Conservation (phyloP, 2,888 invertebrate species). For the Acrobasis consociella region DNA sequence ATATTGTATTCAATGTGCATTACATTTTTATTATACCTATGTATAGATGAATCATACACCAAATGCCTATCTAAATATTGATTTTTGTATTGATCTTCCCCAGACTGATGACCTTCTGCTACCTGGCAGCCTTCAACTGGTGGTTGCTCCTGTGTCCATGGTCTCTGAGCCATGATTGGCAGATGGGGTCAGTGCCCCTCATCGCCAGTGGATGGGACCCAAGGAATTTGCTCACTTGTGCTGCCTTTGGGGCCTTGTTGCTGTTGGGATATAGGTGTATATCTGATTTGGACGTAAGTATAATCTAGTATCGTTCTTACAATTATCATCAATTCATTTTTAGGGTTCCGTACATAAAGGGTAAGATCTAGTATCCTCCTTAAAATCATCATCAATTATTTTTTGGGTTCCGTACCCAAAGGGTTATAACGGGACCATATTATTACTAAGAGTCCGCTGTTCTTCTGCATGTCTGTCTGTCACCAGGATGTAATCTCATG, state of each 20-base stretch:
- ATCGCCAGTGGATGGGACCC: conserved; percentile 87
- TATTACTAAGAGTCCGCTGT: too few relatives aligned
- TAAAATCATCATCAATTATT: too few relatives aligned
- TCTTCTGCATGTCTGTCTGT: too few relatives aligned
- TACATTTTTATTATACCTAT: too few relatives aligned
- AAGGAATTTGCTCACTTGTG: conserved; percentile 88
- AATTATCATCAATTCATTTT: too few relatives aligned
- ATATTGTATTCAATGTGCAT: too few relatives aligned
- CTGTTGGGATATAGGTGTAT: conserved; percentile 85
- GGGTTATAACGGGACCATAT: too few relatives aligned
- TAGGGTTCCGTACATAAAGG: too few relatives aligned
- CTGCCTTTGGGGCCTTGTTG: conserved; percentile 86
- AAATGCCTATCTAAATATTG: background rate
- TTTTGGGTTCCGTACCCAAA: too few relatives aligned
- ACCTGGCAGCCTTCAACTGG: conserved; percentile 90
- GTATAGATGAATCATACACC: too few relatives aligned
- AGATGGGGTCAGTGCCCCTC: conserved; percentile 92
- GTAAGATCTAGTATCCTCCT: too few relatives aligned
- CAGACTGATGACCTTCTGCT: conserved; percentile 91
- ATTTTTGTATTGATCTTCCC: background rate
- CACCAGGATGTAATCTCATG: too few relatives aligned
- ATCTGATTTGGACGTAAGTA: conserved; percentile 86
- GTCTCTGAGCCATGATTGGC: conserved; percentile 92
- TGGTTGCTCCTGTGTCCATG: conserved; percentile 90
- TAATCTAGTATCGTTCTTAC: background rate